Conservation (phyloP, 2,113 vertebrate genomes). For the Ovibos moschatus region DNA sequence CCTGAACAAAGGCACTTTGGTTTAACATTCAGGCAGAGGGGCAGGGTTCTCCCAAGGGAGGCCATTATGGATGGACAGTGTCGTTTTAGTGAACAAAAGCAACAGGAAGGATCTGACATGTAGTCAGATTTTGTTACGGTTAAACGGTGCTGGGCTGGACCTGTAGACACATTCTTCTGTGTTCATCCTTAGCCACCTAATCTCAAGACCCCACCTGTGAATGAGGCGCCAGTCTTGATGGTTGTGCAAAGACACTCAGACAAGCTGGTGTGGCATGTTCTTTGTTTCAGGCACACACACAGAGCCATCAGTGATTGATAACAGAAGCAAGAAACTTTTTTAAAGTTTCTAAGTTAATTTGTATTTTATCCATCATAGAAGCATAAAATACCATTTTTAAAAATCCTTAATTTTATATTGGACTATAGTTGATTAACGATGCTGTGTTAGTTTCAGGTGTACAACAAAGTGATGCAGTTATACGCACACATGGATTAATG, state of each 20-base stretch:
- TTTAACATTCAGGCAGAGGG: background rate
- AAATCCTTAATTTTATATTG: background rate
- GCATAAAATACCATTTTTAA: background rate
- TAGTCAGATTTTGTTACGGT: background rate
- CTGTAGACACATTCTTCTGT: background rate
- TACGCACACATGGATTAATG: background rate
- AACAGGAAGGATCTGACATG: background rate
- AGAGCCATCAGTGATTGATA: background rate
- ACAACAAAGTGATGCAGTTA: background rate
- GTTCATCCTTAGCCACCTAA: no score
- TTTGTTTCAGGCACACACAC: rapidly evolving
- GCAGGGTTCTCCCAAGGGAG: background rate
- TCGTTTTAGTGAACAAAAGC: background rate
- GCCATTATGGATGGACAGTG: background rate
- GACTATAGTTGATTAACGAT: background rate
- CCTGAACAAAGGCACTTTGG: background rate
- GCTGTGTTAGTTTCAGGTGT: background rate
- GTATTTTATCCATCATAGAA: background rate
- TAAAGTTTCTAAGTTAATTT: background rate
- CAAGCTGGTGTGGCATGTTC: rapidly evolving
- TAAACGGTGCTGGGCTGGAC: background rate
- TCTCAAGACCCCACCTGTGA: background rate
- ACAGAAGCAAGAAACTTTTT: background rate
- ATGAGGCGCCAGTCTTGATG: background rate
- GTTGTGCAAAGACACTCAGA: no score